A percentile compares a stretch with the other conserved stretches of the same genome.
phyloP scores from a whole-genome alignment of 2,113 vertebrate species.

The Heterocephalus glaber region DNA sequence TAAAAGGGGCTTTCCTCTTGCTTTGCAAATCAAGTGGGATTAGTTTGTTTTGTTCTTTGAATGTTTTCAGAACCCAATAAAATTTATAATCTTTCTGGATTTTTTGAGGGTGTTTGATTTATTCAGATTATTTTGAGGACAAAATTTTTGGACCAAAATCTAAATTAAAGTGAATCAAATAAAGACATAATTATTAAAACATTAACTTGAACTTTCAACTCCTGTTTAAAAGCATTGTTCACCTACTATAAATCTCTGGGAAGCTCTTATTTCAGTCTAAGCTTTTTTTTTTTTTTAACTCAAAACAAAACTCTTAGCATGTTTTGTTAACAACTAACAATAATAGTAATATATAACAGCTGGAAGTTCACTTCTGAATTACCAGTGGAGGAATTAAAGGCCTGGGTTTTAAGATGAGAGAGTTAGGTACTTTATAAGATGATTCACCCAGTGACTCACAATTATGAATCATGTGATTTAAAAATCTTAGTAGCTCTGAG shows the following conservation, averaged over 20 bases:
- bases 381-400: slow-evolving; percentile 38
- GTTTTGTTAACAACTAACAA: slow-evolving; percentile 66
- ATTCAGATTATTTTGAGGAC: slow-evolving; percentile 45
- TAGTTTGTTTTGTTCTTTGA: slow-evolving; percentile 5
- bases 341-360: slow-evolving; percentile 59
- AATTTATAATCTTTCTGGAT: slow-evolving; percentile 20
- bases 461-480: slow-evolving; percentile 49
- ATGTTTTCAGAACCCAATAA: slow-evolving; percentile 11
- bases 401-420: slow-evolving; percentile 31
- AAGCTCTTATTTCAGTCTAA: slow-evolving; percentile 59
- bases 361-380: slow-evolving; percentile 62
- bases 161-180: slow-evolving; percentile 56
- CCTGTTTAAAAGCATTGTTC: slow-evolving; percentile 54
- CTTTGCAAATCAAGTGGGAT: slow-evolving; percentile 13
- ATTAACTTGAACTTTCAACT: slow-evolving; percentile 63
- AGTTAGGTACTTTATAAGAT: slow-evolving; percentile 61
- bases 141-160: slow-evolving; percentile 27
- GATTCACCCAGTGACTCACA: slow-evolving; percentile 73
- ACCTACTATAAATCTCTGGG: slow-evolving; percentile 41
- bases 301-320: slow-evolving; percentile 56
- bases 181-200: slow-evolving; percentile 63
- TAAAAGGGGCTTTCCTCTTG: not conserved
- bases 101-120: slow-evolving; percentile 43
- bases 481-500: slow-evolving; percentile 25
- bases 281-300: slow-evolving; percentile 3